These are phyloP conservation scores for Rhegmatorhina hoffmannsi DNA, from an alignment of 2,113 vertebrate genomes.

Conservation along the genomic window DNA sequence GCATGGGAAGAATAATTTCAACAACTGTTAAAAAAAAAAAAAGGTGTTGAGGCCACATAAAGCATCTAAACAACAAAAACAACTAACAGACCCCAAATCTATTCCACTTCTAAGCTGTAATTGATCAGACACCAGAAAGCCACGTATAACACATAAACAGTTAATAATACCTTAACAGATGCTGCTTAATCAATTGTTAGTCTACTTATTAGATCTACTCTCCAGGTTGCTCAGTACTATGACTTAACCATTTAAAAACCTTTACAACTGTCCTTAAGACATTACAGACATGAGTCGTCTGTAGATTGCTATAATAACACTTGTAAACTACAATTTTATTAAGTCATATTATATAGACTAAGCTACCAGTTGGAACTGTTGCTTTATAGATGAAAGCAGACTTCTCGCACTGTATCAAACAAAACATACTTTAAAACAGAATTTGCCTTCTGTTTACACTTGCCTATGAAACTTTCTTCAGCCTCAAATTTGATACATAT, in stretches of 20 bases:
- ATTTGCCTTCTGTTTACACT: slow-evolving; percentile 18
- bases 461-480: slow-evolving; percentile 36
- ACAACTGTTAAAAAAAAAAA: not conserved
- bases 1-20: not conserved
- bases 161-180: slow-evolving; percentile 58
- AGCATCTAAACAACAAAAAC: not conserved
- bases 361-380: slow-evolving; percentile 2
- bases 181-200: slow-evolving; percentile 58
- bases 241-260: slow-evolving; percentile 43
- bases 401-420: slow-evolving; percentile 18
- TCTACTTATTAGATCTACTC: slow-evolving; percentile 42
- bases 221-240: slow-evolving; percentile 15
- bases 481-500: slow-evolving; percentile 45
- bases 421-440: slow-evolving; percentile 24
- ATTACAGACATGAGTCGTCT: slow-evolving; percentile 49
- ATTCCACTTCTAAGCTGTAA: not conserved
- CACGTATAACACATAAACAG: slow-evolving; percentile 25
- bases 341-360: slow-evolving; percentile 66
- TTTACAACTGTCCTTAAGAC: slow-evolving; percentile 61
- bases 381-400: slow-evolving; percentile 48
- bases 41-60: not conserved
- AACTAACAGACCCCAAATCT: not conserved
- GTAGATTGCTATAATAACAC: slow-evolving; percentile 44
- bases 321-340: slow-evolving; percentile 63
- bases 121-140: slow-evolving; percentile 26